Base-by-base conservation (phyloP, 1,140 invertebrate species). In the Drosophila lacteicornis region DNA sequence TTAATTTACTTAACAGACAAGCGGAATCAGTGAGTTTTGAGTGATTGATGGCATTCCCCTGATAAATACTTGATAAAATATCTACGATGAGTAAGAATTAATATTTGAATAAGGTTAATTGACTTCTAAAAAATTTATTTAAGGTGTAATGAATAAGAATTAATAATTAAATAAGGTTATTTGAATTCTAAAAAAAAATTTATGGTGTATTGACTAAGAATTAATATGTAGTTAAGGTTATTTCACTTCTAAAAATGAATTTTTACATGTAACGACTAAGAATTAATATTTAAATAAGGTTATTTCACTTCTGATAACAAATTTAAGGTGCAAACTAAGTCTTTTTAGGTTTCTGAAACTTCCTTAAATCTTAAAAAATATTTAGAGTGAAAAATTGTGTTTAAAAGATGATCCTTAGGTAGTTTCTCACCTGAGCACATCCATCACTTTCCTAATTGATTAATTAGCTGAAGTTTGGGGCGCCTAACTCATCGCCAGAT, bases 401-500 rank as follows among this genome's bases (percentile, higher is more conserved):
- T 19, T 22, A 9, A 17, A 17, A 12, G 2, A 9, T 9, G 51
- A 1, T 7, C 3, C 17, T 9, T 11, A 15, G 13, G 22, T 7
- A 40, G n/a, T 40, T 30, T n/a, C 15, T 5, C 45, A 4, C 45
- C 45, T 7, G 25, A 9, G 6, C 27, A 17, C 9, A 66, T 36
- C 19, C 42, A 69, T 65, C 62, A 56, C 63, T 74, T 43, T 42
- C 27, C 33, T 45, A 19, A 42, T 19, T 22, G 68, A 74, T 43
- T 51, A 65, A 80, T 61, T 11, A 6, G 13, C 0, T 5, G 1
- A 25, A 47, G 19, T 51, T 62, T 11, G 9, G 22, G 67, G 67
- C 63, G 22, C 38, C 38, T 11, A 45, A 68, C 22, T 45, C 46
- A 53, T 68, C 46, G 30, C 46, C 46, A 43, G 36, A n/a, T 66